Conservation (phyloP, 2,113 vertebrate genomes). For the Coptodon rendalli region DNA sequence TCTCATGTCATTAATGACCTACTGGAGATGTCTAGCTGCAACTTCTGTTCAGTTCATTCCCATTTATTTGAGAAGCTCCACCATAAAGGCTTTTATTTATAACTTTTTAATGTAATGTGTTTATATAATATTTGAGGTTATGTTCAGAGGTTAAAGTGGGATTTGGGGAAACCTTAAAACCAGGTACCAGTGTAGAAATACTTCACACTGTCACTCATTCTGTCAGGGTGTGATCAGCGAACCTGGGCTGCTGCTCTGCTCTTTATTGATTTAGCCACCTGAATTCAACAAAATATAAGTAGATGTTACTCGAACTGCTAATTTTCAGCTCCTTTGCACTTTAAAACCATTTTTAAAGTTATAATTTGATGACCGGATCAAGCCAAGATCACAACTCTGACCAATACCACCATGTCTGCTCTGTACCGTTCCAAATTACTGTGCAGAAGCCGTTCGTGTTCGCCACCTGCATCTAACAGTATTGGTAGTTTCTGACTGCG, state of each 20-base stretch:
- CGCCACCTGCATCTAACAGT: neutral
- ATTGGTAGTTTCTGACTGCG: neutral
- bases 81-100: neutral
- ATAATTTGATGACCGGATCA: neutral
- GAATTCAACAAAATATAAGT: neutral
- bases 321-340: neutral
- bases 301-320: neutral
- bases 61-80: neutral
- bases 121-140: neutral
- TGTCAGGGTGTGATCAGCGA: neutral
- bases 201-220: neutral
- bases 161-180: neutral
- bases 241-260: neutral
- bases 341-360: neutral
- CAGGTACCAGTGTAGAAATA: neutral
- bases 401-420: neutral
- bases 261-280: neutral
- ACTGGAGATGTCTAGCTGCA: neutral
- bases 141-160: neutral
- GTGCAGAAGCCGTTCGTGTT: neutral
- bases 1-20: neutral
- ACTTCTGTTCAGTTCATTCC: neutral
- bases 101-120: neutral
- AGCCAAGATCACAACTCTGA: neutral
- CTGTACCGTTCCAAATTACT: neutral